These are phyloP conservation scores for Dasypus novemcinctus DNA, from an alignment of 2,113 vertebrate species.

Conservation along the genomic window DNA sequence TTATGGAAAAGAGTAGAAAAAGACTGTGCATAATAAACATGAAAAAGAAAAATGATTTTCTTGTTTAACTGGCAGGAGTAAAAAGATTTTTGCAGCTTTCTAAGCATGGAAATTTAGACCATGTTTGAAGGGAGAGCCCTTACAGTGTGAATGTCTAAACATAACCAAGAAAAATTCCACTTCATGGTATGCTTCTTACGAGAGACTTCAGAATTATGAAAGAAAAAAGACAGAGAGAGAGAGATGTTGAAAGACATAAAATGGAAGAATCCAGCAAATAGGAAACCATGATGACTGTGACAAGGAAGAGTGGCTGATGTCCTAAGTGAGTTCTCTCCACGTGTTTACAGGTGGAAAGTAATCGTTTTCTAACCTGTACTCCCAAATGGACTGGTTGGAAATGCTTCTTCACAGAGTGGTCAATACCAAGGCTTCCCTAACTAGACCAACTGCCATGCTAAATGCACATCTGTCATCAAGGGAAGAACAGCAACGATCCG, in stretches of 20 bases:
- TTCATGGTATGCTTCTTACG: not conserved
- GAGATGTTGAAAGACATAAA: not conserved
- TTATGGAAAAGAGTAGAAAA: not conserved
- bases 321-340: not conserved
- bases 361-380: not conserved
- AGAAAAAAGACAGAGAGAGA: not conserved
- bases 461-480: not conserved
- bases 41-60: not conserved
- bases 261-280: not conserved
- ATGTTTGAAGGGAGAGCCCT: not conserved
- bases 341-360: not conserved
- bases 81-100: not conserved
- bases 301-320: not conserved
- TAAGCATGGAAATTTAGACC: not conserved
- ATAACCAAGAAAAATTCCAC: not conserved
- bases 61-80: not conserved
- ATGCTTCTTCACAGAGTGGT: not conserved
- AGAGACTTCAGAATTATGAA: not conserved
- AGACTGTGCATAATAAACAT: not conserved
- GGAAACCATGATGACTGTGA: not conserved
- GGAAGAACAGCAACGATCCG: not conserved
- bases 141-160: not conserved
- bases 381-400: accelerated
- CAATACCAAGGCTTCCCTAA: not conserved
- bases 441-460: accelerated